phyloP scores from a whole-genome alignment of 2,888 invertebrate species.

The Cephus pulcher region DNA sequence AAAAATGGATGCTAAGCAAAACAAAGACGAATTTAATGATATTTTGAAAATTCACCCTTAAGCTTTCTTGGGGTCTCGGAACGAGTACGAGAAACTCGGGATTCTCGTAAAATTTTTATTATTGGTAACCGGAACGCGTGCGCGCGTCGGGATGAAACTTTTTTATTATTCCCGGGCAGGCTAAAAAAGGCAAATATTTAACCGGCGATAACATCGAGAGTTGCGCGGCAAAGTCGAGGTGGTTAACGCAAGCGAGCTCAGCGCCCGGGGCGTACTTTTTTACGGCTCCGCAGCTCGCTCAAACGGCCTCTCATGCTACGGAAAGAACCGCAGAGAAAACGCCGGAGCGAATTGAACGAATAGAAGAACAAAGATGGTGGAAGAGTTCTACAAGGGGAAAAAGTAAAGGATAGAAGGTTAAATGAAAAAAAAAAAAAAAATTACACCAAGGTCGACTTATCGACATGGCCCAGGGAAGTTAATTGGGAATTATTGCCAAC shows the following conservation, averaged over 20 bases:
- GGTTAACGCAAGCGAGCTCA: constrained; percentile 27
- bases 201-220: constrained; percentile 39
- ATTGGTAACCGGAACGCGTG: constrained; percentile 11
- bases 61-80: neutral
- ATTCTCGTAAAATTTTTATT: constrained; percentile 21
- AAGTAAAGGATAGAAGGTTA: neutral
- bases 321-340: constrained; percentile 6
- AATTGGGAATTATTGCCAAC: constrained; percentile 40
- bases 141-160: constrained; percentile 7
- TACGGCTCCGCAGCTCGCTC: constrained; percentile 16
- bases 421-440: neutral
- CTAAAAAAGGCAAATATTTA: constrained; percentile 37
- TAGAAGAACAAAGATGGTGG: neutral
- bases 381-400: neutral
- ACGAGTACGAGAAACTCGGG: constrained; percentile 3
- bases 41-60: constrained; percentile 16
- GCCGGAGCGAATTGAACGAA: neutral
- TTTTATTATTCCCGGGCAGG: constrained; percentile 6
- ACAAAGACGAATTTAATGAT: constrained; percentile 7
- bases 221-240: constrained; percentile 26
- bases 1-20: neutral
- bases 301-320: constrained; percentile 2
- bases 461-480: constrained; percentile 29
- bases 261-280: constrained; percentile 23
- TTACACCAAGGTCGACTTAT: constrained; percentile 40